Base-by-base conservation (phyloP, 2,888 invertebrate species). In the Flexamia atlantica region DNA sequence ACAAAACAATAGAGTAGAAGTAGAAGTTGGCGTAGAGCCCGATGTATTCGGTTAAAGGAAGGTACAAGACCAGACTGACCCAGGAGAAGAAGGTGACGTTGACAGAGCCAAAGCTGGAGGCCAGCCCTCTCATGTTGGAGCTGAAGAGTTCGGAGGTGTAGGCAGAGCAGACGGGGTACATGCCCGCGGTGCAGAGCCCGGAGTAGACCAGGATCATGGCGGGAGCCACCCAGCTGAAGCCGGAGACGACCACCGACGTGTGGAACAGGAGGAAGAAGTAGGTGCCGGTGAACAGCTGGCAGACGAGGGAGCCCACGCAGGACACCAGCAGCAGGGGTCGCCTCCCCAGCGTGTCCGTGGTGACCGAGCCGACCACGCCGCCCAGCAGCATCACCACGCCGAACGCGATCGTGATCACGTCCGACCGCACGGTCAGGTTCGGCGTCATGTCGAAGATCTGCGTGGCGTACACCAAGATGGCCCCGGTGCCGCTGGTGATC, bases 131-230 rank as follows among this genome's bases (percentile, higher is more conserved):
- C 42, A 42, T 72, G 40, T 72, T 36, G 28, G 72, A 40, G 72
- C 23, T 42, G 42, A 72, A 72, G 20, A 79, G 79, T 36, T 79
- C 79, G 4, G 79, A 79, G 17, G 57, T 79, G 57, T 79, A 79
- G 28, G 57, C 53, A 1, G 57, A 53, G 20, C 79, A 79, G 20
- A 79, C 53, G 4, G 79, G 79, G 57, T 79, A 79, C 79, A 93
- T 89, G 0, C 94, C 94, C 1, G 92, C 89, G 0, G 93, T 92
- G 60, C 93, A 92, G n/a, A 93, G 89, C 1, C 93, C 88, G 84
- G 93, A 92, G 87, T 93, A 94, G 20, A 92, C 90, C 68, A 94
- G 89, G 0, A 94, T 90, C 0, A 93, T 93, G 0, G 91, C 88
- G 36, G 93, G 85, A 10, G 86, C 83, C 81, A 94, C 87, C 88